These are phyloP conservation scores for Octopus sinensis DNA, from an alignment of 1,140 invertebrate genomes.

Conservation along the genomic window DNA sequence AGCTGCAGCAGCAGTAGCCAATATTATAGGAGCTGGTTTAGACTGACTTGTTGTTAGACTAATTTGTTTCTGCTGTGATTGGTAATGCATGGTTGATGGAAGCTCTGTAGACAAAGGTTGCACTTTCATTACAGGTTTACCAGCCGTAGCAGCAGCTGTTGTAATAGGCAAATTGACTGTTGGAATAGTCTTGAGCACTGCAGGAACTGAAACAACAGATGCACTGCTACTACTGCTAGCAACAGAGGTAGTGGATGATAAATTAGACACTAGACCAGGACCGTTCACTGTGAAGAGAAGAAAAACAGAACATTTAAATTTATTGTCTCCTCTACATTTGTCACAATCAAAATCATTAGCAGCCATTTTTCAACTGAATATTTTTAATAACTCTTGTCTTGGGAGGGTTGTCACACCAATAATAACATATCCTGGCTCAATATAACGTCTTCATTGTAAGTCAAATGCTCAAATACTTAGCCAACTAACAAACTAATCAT, in stretches of 20 bases:
- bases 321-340: too few species aligned
- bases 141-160: slow-evolving; percentile 17
- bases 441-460: too few species aligned
- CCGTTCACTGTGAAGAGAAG: neutral
- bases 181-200: slow-evolving; percentile 17
- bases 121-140: slow-evolving; percentile 51
- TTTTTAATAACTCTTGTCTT: too few species aligned
- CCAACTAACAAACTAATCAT: too few species aligned
- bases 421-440: too few species aligned
- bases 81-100: slow-evolving; percentile 19
- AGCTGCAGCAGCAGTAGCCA: neutral
- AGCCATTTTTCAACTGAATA: too few species aligned
- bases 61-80: neutral
- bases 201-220: slow-evolving; percentile 11
- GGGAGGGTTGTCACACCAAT: too few species aligned
- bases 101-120: slow-evolving; percentile 40
- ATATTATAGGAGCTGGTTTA: neutral
- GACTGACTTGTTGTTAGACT: neutral
- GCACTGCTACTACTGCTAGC: neutral
- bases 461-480: too few species aligned
- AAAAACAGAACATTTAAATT: too few species aligned
- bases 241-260: slow-evolving; percentile 2
- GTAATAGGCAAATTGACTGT: slow-evolving; percentile 32
- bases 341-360: too few species aligned
- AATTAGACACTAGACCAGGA: neutral